These are phyloP conservation scores for Oreochromis tanganicae DNA, from an alignment of 2,113 vertebrate genomes.

Conservation along the genomic window DNA sequence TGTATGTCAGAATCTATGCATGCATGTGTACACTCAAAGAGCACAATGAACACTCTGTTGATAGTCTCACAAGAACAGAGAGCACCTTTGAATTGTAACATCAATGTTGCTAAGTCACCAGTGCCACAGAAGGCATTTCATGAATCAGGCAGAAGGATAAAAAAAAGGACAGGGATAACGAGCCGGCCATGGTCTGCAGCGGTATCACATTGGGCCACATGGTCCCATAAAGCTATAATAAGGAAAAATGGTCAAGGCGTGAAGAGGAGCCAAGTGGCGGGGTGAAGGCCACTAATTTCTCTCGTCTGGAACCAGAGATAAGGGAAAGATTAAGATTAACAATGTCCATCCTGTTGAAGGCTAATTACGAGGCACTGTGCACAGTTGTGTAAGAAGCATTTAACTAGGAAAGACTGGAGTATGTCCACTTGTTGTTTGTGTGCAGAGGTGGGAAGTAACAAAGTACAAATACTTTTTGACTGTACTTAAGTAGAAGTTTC, in stretches of 20 bases:
- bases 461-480: background rate
- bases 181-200: background rate
- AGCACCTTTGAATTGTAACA: conserved; percentile 14
- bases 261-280: conserved; percentile 35
- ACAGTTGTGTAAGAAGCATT: conserved; percentile 20
- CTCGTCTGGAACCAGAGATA: conserved; percentile 62
- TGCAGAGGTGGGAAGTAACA: background rate
- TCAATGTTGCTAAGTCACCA: background rate
- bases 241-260: conserved; percentile 48
- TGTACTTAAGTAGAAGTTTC: background rate
- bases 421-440: background rate
- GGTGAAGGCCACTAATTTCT: conserved; percentile 56
- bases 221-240: conserved; percentile 39
- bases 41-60: background rate
- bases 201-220: conserved; percentile 50
- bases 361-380: conserved; percentile 43
- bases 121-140: conserved; percentile 27
- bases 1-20: background rate
- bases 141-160: conserved; percentile 29
- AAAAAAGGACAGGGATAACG: conserved; percentile 36
- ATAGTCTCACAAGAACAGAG: conserved; percentile 7
- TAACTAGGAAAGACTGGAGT: conserved; percentile 1
- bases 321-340: conserved; percentile 64
- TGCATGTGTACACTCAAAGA: background rate
- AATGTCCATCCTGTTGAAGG: conserved; percentile 50